Evolutionary conservation across 2,888 invertebrate genomes (phyloP), one percentile per base, ranked within the genome.

Genomic region (Saturnia pavonia): DNA sequence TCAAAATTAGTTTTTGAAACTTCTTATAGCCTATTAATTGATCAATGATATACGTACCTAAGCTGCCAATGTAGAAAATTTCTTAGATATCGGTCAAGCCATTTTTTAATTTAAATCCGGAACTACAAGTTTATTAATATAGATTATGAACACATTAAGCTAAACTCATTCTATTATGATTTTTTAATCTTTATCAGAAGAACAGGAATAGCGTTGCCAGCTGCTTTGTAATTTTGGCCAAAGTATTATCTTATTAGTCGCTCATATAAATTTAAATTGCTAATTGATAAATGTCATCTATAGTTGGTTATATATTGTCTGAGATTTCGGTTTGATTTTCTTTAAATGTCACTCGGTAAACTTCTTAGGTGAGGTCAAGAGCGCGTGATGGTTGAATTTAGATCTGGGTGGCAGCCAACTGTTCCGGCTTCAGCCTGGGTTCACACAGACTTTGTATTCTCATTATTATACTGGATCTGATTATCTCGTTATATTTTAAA

Each of bases 301-400:
- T 48, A 68, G 45, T 70, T 70, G 25, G 19, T 54, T n/a, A 70
- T 57, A 70, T 43, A 22, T 67, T 67, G 66, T 51, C 70, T 63
- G 40, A n/a, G 45, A 42, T 66, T 45, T 65, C 22, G 19, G 19
- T 68, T 68, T 70, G 60, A 70, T 76, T 74, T 74, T 79, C 73
- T 77, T 81, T 76, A 76, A 80, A 81, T 82, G 79, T 80, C 84
- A 79, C 83, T 86, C 84, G 82, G 80, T 77, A 80, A 82, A 83
- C 78, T 78, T 85, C 87, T 88, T 88, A 83, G 86, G 87, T 85
- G 86, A 88, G 91, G 90, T 91, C 91, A 90, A 89, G 91, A 88
- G 86, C 88, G 19, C 14, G 81, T 82, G 82, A 81, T 81, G 82
- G 85, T 85, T 88, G 75, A 82, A 90, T 89, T 86, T 92, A 91